phyloP scores from a whole-genome alignment of 2,113 vertebrate species.

The Dipodomys spectabilis region DNA sequence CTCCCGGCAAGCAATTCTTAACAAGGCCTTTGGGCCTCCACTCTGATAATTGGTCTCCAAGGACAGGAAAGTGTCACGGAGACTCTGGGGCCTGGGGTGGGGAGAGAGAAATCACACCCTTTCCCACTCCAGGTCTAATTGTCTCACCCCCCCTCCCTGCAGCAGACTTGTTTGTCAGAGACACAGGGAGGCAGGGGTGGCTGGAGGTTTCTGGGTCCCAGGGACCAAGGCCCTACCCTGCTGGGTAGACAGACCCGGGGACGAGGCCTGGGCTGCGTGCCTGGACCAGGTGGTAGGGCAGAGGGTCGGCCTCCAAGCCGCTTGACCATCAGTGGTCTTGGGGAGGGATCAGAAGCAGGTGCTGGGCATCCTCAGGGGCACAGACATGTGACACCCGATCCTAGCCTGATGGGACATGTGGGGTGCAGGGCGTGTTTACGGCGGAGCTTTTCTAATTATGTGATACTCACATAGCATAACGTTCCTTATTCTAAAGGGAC shows the following conservation, averaged over 20 bases:
- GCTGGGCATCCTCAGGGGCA: not conserved
- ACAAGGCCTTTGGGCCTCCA: slow-evolving; percentile 47
- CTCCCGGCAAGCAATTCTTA: not conserved
- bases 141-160: not conserved
- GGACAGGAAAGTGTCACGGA: not conserved
- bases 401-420: not conserved
- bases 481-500: not conserved
- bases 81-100: not conserved
- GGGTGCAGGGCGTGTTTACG: not conserved
- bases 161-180: slow-evolving; percentile 54
- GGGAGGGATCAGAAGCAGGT: not conserved
- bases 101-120: not conserved
- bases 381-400: not conserved
- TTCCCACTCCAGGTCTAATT: slow-evolving; percentile 46
- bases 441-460: not conserved
- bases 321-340: not conserved
- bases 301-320: not conserved
- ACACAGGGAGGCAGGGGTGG: not conserved
- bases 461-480: not conserved
- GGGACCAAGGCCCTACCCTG: not conserved
- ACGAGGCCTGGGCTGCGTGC: not conserved
- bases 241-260: not conserved
- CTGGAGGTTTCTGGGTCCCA: not conserved
- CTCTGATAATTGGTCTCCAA: slow-evolving; percentile 71
- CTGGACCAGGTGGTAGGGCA: not conserved